Evolutionary conservation across 2,113 vertebrate species (phyloP).

Genomic region (Eulacestoma nigropectus): DNA sequence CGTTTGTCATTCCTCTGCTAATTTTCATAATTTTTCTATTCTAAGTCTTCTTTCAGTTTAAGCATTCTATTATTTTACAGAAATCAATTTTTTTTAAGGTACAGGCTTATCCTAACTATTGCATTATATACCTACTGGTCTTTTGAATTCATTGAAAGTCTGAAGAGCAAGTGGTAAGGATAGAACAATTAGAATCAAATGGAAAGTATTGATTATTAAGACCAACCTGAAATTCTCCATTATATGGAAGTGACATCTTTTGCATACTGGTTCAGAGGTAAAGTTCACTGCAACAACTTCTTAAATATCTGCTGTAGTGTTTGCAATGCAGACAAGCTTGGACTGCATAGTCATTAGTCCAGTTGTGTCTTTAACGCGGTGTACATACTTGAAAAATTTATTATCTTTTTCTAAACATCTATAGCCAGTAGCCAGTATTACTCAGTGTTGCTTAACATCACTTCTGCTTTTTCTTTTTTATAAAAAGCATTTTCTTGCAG

Average conservation of each 20-base stretch:
- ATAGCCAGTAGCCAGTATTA: background rate
- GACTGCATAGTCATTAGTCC: background rate
- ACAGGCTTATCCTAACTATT: background rate
- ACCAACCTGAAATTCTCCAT: background rate
- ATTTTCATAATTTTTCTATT: background rate
- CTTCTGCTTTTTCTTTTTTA: constrained; percentile 5
- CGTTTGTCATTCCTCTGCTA: background rate
- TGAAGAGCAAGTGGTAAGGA: background rate
- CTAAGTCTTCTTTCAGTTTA: background rate
- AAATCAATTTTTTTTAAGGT: background rate
- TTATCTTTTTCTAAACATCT: background rate
- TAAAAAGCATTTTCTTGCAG: background rate
- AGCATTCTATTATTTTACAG: background rate
- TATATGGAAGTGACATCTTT: background rate
- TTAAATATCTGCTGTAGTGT: background rate
- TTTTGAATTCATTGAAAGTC: background rate
- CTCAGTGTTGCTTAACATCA: background rate
- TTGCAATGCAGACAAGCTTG: background rate
- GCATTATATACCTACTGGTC: background rate
- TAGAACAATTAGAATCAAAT: background rate
- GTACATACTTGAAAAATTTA: background rate
- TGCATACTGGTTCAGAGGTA: background rate
- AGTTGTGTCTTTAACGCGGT: background rate
- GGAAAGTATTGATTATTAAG: background rate
- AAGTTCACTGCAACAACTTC: background rate